These are phyloP conservation scores for Mareca penelope DNA, from an alignment of 2,797 vertebrate species.

Conservation along the genomic window DNA sequence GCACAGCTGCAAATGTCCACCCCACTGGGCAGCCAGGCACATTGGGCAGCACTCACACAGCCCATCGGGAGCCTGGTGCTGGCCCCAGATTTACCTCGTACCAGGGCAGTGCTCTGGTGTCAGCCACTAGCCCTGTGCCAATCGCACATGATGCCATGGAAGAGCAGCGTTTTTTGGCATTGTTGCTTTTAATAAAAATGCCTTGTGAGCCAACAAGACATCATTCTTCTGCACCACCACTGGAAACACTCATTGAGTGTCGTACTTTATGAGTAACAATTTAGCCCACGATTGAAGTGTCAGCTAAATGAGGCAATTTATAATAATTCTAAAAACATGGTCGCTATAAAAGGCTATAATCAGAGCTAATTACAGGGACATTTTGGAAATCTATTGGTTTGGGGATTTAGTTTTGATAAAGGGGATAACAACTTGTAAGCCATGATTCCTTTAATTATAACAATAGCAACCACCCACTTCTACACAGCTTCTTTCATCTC, in stretches of 20 bases:
- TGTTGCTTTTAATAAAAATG: neutral
- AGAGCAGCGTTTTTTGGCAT: neutral
- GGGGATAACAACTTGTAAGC: conserved; percentile 40
- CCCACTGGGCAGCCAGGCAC: neutral
- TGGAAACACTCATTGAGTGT: neutral
- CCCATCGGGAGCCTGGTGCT: neutral
- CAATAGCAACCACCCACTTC: conserved; percentile 3
- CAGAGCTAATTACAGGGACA: conserved; percentile 61
- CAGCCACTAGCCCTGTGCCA: neutral
- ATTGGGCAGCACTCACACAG: neutral
- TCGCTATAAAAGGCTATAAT: conserved; percentile 47
- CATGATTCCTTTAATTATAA: conserved; percentile 31
- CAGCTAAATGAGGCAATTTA: conserved; percentile 54
- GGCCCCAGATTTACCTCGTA: neutral
- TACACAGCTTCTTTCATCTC: neutral
- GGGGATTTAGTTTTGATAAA: conserved; percentile 52
- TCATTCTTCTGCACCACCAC: neutral
- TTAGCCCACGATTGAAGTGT: neutral
- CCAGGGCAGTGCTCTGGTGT: fast-evolving
- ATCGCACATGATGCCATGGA: fast-evolving
- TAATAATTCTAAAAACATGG: conserved; percentile 28
- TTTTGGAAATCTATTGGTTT: conserved; percentile 56
- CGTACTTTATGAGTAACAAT: conserved; percentile 37
- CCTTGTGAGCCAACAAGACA: neutral
- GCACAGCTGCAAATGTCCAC: neutral